Evolutionary conservation across 2,113 vertebrate species (phyloP), one percentile per base, ranked within the genome.

Genomic region (Hydropotes inermis): DNA sequence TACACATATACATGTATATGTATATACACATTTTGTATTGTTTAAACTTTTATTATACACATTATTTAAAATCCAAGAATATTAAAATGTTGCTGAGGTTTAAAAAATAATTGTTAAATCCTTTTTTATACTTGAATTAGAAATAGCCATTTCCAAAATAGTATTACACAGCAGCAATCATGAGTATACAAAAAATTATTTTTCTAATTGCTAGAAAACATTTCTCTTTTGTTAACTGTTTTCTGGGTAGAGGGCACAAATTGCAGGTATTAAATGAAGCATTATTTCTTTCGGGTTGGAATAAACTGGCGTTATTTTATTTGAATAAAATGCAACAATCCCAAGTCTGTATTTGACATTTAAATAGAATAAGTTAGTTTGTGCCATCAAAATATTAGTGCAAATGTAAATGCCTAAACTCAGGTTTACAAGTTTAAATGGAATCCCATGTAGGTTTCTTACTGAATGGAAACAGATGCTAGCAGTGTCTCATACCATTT

Each of bases 331-430:
- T 97, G 91, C 91, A 98, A 74, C 87, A 97, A 43, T 76, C 95
- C 96, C 88, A 94, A 81, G 93, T 85, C 83, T 64, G 5, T 87
- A 95, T 87, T 97, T 98, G 94, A 98, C 92, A 97, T 82, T 98
- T 97, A 98, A 97, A 97, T 94, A 98, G 96, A 97, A 98, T 98
- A 94, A 94, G 90, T 98, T 97, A 97, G 91, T 96, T 94, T 98
- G 98, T 98, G 98, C 13, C 43, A 96, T 98, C 93, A 96, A 97
- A 98, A 97, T 98, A 99, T 98, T 98, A 98, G 99, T 99, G 98
- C 98, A 99, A 99, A 99, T 99, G 98, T 98, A 97, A 94, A 96
- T 98, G 99, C 96, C 97, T 99, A 97, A 98, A 98, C 95, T 98
- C 98, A 98, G 97, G 98, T 99, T 99, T 98, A 98, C 98, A 97